Percentiles rank a stretch among this genome's conserved stretches.
Conservation (phyloP, 2,888 invertebrate species). For the Lycaena phlaeas region DNA sequence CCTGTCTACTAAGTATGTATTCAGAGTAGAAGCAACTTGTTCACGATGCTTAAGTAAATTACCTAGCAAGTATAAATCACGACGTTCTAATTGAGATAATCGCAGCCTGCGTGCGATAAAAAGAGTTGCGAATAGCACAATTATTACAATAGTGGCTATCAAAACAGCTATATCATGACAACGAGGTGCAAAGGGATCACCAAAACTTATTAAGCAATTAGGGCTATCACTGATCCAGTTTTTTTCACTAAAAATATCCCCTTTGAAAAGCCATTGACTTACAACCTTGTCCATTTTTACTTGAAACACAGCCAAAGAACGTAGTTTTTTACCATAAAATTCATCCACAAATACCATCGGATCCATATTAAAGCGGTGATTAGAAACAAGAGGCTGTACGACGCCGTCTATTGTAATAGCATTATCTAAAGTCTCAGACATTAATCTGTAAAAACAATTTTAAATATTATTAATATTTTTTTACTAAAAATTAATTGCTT, state of each 20-base stretch:
- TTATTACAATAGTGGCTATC: conserved; percentile 74
- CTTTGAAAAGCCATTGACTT: background rate
- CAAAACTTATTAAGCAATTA: conserved; percentile 15
- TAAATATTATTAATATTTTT: no score
- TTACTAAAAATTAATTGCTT: no score
- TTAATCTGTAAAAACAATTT: no score
- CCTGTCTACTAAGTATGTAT: conserved; percentile 27
- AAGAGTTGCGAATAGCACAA: conserved; percentile 74
- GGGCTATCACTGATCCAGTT: conserved; percentile 7
- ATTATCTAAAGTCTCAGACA: no score
- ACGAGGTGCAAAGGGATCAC: conserved; percentile 62
- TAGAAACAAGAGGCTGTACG: conserved; percentile 9
- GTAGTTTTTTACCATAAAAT: conserved; percentile 16
- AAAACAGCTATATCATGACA: conserved; percentile 75
- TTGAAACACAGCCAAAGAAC: conserved; percentile 10
- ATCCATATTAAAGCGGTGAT: conserved; percentile 2
- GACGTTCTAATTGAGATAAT: conserved; percentile 42
- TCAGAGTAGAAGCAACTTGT: conserved; percentile 22
- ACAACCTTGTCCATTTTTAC: conserved; percentile 5
- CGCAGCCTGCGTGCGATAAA: conserved; percentile 67
- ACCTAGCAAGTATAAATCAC: conserved; percentile 11
- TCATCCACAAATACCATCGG: conserved; percentile 19
- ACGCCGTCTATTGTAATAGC: no score
- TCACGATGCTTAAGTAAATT: conserved; percentile 27
- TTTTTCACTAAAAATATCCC: background rate